Evolutionary conservation across 1,140 invertebrate genomes (phyloP).

Genomic region (Dufourea novaeangliae): DNA sequence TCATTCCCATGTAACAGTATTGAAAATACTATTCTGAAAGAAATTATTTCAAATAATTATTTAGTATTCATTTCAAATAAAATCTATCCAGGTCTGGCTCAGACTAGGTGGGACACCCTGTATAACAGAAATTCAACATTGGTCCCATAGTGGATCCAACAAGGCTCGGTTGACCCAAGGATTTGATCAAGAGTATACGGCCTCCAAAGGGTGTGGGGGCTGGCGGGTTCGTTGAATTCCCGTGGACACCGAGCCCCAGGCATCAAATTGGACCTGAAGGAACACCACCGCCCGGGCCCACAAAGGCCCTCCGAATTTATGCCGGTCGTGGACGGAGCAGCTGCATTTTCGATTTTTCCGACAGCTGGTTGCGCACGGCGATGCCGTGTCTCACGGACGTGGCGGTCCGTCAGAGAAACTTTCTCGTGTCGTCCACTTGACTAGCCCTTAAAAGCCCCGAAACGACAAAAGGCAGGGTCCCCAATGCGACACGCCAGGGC

Average conservation of each 20-base stretch:
- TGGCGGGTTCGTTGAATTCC: background rate
- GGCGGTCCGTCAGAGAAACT: constrained; percentile 42
- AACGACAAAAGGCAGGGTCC: constrained; percentile 58
- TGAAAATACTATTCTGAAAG: no score
- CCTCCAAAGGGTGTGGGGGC: no score
- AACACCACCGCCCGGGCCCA: background rate
- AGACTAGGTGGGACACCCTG: no score
- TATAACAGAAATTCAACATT: no score
- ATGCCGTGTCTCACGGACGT: constrained; percentile 20
- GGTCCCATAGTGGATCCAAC: no score
- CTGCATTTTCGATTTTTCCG: constrained; percentile 66
- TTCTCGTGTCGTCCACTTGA: constrained; percentile 62
- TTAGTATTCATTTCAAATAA: no score
- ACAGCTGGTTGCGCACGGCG: constrained; percentile 51
- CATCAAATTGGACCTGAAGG: background rate
- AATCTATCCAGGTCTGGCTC: no score
- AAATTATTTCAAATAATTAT: no score
- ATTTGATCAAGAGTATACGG: no score
- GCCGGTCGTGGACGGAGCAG: constrained; percentile 42
- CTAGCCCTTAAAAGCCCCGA: constrained; percentile 48
- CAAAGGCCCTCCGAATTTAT: constrained; percentile 43
- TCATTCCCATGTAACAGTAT: no score
- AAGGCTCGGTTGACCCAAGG: no score
- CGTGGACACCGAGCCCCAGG: background rate
- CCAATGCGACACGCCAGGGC: constrained; percentile 24